These are phyloP conservation scores for Sebastes fasciatus DNA, from an alignment of 2,113 vertebrate genomes.

Conservation along the genomic window DNA sequence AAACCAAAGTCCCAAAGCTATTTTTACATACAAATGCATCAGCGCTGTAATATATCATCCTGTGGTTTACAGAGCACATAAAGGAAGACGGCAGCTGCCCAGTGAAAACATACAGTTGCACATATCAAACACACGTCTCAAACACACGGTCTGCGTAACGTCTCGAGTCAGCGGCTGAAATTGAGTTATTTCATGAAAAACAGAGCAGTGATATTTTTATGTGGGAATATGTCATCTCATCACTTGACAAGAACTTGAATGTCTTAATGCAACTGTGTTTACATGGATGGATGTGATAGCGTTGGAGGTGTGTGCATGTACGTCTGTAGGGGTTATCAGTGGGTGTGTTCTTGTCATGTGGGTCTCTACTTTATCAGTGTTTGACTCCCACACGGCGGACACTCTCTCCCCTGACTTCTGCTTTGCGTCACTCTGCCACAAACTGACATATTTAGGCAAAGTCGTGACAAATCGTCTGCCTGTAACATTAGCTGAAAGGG, in stretches of 20 bases:
- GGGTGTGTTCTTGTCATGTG: conserved; percentile 1
- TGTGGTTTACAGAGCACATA: conserved; percentile 28
- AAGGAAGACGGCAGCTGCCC: conserved; percentile 50
- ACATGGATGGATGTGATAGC: conserved; percentile 12
- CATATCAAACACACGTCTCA: conserved; percentile 55
- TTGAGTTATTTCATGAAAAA: conserved; percentile 26
- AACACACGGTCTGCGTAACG: conserved; percentile 38
- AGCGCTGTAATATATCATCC: conserved; percentile 28
- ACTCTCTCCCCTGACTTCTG: conserved; percentile 44
- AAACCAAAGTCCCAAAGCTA: conserved; percentile 9
- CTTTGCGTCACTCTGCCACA: conserved; percentile 65
- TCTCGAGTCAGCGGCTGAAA: conserved; percentile 27
- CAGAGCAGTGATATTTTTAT: conserved; percentile 22
- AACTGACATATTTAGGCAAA: conserved; percentile 77
- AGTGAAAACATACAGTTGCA: conserved; percentile 61
- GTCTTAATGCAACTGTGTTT: conserved; percentile 35
- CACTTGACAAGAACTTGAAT: not conserved
- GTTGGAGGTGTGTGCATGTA: not conserved
- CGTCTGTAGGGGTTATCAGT: conserved; percentile 30
- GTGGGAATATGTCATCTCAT: conserved; percentile 38
- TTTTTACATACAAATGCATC: conserved; percentile 33
- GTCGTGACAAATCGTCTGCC: conserved; percentile 60
- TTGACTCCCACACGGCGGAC: conserved; percentile 33
- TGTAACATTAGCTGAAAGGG: conserved; percentile 52
- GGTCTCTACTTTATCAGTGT: conserved; percentile 35